phyloP scores from a whole-genome alignment of 2,888 invertebrate species.

The Folsomia candida region DNA sequence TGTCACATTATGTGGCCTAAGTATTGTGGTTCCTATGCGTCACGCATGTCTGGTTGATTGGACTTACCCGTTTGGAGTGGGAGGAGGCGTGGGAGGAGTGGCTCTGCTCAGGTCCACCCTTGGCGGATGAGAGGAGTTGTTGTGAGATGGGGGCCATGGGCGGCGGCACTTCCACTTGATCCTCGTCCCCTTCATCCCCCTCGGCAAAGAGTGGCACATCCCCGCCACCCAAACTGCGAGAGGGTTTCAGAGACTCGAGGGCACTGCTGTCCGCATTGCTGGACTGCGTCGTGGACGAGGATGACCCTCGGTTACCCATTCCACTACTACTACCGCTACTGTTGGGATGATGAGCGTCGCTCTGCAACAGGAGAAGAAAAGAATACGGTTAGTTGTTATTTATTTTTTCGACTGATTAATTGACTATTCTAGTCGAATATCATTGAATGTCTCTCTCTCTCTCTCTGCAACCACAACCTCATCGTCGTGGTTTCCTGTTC shows the following conservation, averaged over 20 bases:
- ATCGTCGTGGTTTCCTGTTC: neutral
- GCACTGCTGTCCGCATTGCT: constrained; percentile 52
- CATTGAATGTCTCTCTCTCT: no score
- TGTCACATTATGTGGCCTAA: no score
- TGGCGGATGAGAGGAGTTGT: constrained; percentile 56
- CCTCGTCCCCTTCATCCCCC: constrained; percentile 71
- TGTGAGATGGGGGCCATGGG: constrained; percentile 95
- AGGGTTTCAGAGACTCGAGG: constrained; percentile 46
- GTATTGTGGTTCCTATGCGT: no score
- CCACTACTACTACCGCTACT: constrained; percentile 54
- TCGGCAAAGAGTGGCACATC: constrained; percentile 42
- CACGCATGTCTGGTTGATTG: neutral
- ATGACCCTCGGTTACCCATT: constrained; percentile 58
- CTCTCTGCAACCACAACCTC: neutral
- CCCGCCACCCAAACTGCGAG: constrained; percentile 42
- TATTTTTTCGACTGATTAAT: no score
- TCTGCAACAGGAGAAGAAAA: no score
- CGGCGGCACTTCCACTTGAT: constrained; percentile 82
- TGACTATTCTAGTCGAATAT: no score
- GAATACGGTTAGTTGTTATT: no score
- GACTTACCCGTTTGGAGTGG: constrained; percentile 63
- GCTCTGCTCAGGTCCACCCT: constrained; percentile 53
- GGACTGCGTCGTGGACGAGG: constrained; percentile 52
- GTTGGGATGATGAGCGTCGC: no score
- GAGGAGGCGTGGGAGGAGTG: no score